Evolutionary conservation across 2,113 vertebrate species (phyloP), one percentile per base, ranked within the genome.

Genomic region (Cinclus cinclus): DNA sequence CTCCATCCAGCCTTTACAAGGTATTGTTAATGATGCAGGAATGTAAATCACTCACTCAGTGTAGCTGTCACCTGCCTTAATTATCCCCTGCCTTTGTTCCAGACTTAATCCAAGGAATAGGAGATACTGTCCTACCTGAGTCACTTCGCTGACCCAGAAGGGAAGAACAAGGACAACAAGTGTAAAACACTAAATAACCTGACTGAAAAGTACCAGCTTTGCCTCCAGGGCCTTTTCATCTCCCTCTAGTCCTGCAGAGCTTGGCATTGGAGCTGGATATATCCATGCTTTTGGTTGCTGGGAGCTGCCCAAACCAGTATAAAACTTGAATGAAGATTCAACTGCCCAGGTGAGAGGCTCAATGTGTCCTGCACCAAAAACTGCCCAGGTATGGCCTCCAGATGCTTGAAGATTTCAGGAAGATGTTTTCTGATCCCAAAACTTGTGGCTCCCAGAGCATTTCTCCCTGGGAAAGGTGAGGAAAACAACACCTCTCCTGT

Each of bases 21-120:
- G 60, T 69, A 67, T 59, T 50, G 27, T 67, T 92, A 90, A 86
- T 10, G 56, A 86, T 63, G 46, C 47, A 63, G 55, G 56, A 86
- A 92, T 0, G 11, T 75, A 89, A 94, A 96, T 86, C 71, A 59
- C 41, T 88, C 30, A 2, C 27, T 84, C 65, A 6, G 37, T 2
- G 90, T 64, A 49, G 62, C 81, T 91, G 91, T 87, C 74, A 84
- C 76, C 59, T 62, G 74, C 49, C 86, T 83, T 95, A 91, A 95
- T 94, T 85, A 92, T 65, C 62, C 65, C 41, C 62, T 65, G 12
- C 5, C 7, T 76, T 63, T 12, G 39, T 92, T 82, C 89, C 68
- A 42, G 71, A 31, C 47, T 46, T 83, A 88, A 87, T 58, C 78
- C 84, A 62, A 83, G 28, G 67, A 65, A 79, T 53, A 69, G 62